Evolutionary conservation across 2,797 vertebrate genomes (phyloP).

Genomic region (Lerista edwardsae): DNA sequence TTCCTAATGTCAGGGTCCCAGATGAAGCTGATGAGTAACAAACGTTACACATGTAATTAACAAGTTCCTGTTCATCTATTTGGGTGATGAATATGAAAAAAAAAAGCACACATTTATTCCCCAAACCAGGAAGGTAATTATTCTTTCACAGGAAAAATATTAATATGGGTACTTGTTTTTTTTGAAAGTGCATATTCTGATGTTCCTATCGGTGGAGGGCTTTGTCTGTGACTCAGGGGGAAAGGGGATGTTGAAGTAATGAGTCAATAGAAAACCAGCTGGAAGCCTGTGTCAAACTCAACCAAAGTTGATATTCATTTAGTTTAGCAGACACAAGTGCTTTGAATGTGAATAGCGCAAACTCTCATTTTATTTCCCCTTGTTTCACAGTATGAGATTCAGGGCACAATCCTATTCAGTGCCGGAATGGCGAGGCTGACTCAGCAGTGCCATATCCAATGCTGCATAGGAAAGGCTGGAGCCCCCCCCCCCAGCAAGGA

Average conservation of each 20-base stretch:
- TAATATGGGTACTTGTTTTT: neutral
- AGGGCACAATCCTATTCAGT: too few species aligned
- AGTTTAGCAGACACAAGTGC: neutral
- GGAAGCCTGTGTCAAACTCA: neutral
- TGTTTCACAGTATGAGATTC: neutral
- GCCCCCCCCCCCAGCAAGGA: too few species aligned
- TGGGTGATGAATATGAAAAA: constrained; percentile 3
- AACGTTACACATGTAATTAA: constrained; percentile 9
- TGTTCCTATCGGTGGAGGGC: neutral
- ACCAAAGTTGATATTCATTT: neutral
- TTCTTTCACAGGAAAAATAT: neutral
- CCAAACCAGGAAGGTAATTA: neutral
- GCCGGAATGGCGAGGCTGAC: too few species aligned
- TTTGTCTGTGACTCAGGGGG: constrained; percentile 2
- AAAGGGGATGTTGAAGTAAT: neutral
- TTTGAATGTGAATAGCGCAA: neutral
- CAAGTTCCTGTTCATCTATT: constrained; percentile 27
- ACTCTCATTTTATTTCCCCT: neutral
- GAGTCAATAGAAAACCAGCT: neutral
- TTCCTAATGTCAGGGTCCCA: constrained; percentile 26
- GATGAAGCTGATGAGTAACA: constrained; percentile 15
- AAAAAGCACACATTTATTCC: neutral
- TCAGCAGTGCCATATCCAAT: too few species aligned
- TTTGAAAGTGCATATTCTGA: neutral
- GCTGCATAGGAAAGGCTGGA: too few species aligned